Evolutionary conservation across 1,140 invertebrate species (phyloP).

Genomic region (Drosophila malerkotliana): DNA sequence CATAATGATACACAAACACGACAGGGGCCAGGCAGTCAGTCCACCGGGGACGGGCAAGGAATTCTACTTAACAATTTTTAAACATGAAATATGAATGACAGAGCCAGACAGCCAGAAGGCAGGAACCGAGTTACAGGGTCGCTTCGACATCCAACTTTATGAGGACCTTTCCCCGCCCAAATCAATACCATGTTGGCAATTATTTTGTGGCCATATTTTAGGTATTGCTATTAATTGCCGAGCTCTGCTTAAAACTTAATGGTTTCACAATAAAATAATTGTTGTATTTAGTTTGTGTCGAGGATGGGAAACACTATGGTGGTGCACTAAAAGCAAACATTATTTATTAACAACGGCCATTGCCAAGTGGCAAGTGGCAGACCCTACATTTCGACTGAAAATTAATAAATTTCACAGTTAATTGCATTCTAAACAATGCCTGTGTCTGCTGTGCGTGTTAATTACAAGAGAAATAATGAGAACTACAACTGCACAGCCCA

Average conservation of each 20-base stretch:
- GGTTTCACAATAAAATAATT: neutral
- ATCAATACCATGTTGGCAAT: conserved; percentile 10
- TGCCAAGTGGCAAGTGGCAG: conserved; percentile 15
- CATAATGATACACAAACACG: conserved; percentile 64
- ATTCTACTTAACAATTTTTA: conserved; percentile 40
- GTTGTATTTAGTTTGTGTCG: too few relatives aligned
- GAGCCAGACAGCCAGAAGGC: conserved; percentile 16
- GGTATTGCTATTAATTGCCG: neutral
- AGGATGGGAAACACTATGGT: neutral
- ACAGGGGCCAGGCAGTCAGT: neutral
- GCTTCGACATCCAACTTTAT: neutral
- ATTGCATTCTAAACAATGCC: conserved; percentile 58
- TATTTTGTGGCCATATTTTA: neutral
- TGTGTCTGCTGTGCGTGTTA: conserved; percentile 62
- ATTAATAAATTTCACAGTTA: conserved; percentile 70
- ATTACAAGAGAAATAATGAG: conserved; percentile 68
- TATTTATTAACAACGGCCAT: conserved; percentile 17
- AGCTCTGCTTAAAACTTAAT: neutral
- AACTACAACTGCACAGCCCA: conserved; percentile 44
- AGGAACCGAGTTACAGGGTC: neutral
- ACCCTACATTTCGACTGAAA: conserved; percentile 30
- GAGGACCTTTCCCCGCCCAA: neutral
- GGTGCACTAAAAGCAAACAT: conserved; percentile 14
- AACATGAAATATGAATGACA: conserved; percentile 42
- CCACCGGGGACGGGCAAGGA: neutral